Percentiles rank a stretch among this genome's conserved stretches.
Conservation (phyloP, 2,888 invertebrate genomes). For the Criorhina ranunculi region DNA sequence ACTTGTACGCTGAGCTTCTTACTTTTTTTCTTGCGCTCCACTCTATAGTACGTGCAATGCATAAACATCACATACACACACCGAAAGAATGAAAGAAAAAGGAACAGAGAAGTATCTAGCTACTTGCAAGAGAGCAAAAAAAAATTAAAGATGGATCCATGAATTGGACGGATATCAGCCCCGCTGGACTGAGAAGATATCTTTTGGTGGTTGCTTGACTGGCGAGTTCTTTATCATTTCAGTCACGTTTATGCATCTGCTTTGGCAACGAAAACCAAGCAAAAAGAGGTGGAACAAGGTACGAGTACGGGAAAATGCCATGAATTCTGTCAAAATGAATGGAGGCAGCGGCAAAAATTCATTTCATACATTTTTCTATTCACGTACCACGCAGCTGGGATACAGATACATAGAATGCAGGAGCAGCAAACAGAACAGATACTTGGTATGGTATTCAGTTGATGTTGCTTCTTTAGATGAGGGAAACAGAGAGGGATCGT, state of each 20-base stretch:
- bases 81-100: neutral
- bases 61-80: slow-evolving; percentile 61
- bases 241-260: slow-evolving; percentile 81
- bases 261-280: slow-evolving; percentile 59
- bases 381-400: slow-evolving; percentile 1
- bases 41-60: slow-evolving; percentile 71
- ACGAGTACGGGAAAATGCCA: slow-evolving; percentile 74
- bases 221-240: slow-evolving; percentile 80
- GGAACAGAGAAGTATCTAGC: slow-evolving; percentile 61
- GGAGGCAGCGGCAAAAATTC: slow-evolving; percentile 56
- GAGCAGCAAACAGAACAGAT: slow-evolving; percentile 55
- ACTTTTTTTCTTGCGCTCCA: slow-evolving; percentile 9
- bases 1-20: slow-evolving; percentile 27
- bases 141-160: slow-evolving; percentile 75
- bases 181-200: slow-evolving; percentile 20
- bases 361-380: slow-evolving; percentile 57
- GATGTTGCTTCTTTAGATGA: slow-evolving; percentile 26
- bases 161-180: slow-evolving; percentile 66
- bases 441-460: slow-evolving; percentile 23
- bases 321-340: slow-evolving; percentile 69
- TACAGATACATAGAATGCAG: slow-evolving; percentile 43
- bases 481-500: slow-evolving; percentile 18
- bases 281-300: slow-evolving; percentile 72
- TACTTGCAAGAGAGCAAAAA: slow-evolving; percentile 62
- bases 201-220: slow-evolving; percentile 33